Evolutionary conservation across 2,888 invertebrate genomes (phyloP).

Genomic region (Synanthedon formicaeformis): DNA sequence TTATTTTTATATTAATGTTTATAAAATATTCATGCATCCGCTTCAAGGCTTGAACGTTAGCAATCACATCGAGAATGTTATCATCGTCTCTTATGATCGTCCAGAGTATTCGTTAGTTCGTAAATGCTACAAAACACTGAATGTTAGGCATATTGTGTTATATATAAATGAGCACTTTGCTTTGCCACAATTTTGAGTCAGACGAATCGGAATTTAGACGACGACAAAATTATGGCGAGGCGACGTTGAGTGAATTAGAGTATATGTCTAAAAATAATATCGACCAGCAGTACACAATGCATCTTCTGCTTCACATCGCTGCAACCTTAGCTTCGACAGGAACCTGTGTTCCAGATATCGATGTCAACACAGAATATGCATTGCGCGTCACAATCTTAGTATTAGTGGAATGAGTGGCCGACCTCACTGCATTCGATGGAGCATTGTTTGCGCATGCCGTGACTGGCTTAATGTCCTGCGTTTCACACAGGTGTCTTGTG

Average conservation of each 20-base stretch:
- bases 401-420: slow-evolving; percentile 70
- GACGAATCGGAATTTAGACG: slow-evolving; percentile 9
- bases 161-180: slow-evolving; percentile 32
- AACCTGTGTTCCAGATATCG: slow-evolving; percentile 35
- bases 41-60: slow-evolving; percentile 58
- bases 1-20: slow-evolving; percentile 20
- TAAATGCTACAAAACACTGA: slow-evolving; percentile 27
- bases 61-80: slow-evolving; percentile 61
- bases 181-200: slow-evolving; percentile 20
- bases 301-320: slow-evolving; percentile 43
- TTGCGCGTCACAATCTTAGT: slow-evolving; percentile 56
- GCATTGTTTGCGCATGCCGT: slow-evolving; percentile 67
- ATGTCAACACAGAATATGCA: slow-evolving; percentile 50
- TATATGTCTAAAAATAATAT: slow-evolving; percentile 13
- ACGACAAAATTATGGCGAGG: slow-evolving; percentile 16
- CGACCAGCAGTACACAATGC: slow-evolving; percentile 39
- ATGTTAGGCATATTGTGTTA: slow-evolving; percentile 46
- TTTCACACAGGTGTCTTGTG: slow-evolving; percentile 57
- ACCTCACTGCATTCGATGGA: slow-evolving; percentile 68
- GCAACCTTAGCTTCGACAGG: slow-evolving; percentile 15
- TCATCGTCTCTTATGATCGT: slow-evolving; percentile 36
- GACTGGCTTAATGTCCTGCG: slow-evolving; percentile 63
- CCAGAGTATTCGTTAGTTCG: slow-evolving; percentile 18
- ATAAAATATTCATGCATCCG: slow-evolving; percentile 36
- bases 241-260: slow-evolving; percentile 5